Conservation (phyloP, 1,140 invertebrate genomes). For the Eriosoma lanigerum region DNA sequence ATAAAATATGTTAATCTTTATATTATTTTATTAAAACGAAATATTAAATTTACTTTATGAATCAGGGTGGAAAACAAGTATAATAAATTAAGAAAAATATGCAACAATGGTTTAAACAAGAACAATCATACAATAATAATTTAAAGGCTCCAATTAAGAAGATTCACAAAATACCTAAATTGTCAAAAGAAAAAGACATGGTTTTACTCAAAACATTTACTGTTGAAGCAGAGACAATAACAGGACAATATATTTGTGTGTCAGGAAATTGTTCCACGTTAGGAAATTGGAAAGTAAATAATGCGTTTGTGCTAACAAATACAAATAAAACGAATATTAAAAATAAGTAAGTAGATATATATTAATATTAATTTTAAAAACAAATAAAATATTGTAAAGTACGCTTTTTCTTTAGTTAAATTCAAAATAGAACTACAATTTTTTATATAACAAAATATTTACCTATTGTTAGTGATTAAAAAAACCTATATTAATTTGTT, state of each 20-base stretch:
- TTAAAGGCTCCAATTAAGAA: not conserved
- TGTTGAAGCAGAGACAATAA: conserved; percentile 58
- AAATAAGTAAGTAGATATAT: conserved; percentile 48
- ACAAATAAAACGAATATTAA: conserved; percentile 36
- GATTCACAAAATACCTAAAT: not conserved
- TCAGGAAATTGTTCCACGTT: conserved; percentile 61
- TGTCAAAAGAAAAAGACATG: conserved; percentile 54
- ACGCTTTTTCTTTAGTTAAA: no score
- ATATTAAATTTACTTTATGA: no score
- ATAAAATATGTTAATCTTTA: no score
- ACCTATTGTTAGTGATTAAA: no score
- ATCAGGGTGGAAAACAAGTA: no score
- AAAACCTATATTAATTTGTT: no score
- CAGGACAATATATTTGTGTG: conserved; percentile 60
- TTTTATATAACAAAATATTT: no score
- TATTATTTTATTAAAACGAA: no score
- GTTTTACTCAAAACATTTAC: conserved; percentile 56
- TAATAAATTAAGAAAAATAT: not conserved
- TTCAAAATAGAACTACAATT: no score
- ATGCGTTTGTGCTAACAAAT: conserved; percentile 56
- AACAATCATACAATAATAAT: not conserved
- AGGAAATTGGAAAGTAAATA: conserved; percentile 61
- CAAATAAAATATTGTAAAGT: no score
- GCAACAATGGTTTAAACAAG: conserved; percentile 15
- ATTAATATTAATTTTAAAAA: no score